Percentiles rank a stretch among this genome's conserved stretches.
Conservation (phyloP, 2,113 vertebrate genomes). For the Myotis davidii region DNA sequence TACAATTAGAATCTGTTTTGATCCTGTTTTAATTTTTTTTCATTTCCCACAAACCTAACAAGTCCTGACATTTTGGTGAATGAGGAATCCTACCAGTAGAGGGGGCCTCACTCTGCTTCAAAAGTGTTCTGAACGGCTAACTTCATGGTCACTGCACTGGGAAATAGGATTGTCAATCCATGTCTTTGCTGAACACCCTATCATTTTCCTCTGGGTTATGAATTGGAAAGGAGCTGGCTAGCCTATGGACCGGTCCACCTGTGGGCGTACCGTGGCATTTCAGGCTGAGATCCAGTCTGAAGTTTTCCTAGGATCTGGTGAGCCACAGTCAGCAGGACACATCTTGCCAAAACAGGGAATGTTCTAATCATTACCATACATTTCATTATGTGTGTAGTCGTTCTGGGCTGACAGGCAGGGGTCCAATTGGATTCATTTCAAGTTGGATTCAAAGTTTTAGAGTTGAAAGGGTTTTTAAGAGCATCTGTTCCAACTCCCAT, state of each 20-base stretch:
- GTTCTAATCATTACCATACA: neutral
- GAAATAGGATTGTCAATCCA: neutral
- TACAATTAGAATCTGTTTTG: neutral
- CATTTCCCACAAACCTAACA: neutral
- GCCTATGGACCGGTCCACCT: neutral
- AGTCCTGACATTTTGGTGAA: neutral
- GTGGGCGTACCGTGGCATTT: neutral
- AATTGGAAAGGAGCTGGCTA: neutral
- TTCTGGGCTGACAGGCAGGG: neutral
- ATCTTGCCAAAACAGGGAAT: neutral
- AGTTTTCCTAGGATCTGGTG: neutral
- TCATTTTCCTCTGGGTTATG: neutral
- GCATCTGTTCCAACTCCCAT: neutral
- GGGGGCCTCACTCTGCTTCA: conserved; percentile 26
- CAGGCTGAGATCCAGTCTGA: conserved; percentile 7
- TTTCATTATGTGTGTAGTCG: neutral
- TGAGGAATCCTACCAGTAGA: conserved; percentile 59
- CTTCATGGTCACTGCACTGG: neutral
- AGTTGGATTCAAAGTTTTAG: conserved; percentile 26
- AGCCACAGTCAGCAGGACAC: neutral
- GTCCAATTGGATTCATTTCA: neutral
- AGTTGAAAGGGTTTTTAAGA: conserved; percentile 33
- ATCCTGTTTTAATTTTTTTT: neutral
- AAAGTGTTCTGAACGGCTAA: neutral
- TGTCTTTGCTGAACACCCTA: neutral